Conservation (phyloP, 35 echinoderm and acorn worm species). For the Ophioderma brevispina region DNA sequence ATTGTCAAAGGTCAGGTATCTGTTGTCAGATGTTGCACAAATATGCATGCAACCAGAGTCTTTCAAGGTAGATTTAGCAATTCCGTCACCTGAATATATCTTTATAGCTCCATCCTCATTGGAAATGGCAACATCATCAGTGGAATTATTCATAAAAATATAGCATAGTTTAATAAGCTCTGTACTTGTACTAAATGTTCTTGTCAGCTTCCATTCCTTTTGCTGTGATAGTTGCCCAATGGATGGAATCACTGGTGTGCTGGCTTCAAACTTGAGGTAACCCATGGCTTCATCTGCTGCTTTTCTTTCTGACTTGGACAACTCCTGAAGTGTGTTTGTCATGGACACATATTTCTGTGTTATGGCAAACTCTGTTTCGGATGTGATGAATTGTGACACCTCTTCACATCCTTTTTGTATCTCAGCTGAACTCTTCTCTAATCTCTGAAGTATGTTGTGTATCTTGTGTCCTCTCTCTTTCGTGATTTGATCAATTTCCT, state of each 20-base stretch:
- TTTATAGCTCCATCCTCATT: too few species aligned
- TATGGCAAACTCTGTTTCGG: neutral
- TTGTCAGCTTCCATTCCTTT: too few species aligned
- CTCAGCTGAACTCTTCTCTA: neutral
- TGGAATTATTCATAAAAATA: too few species aligned
- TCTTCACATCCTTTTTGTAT: too few species aligned
- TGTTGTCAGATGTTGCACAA: too few species aligned
- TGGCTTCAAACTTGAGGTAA: neutral
- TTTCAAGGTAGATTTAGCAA: too few species aligned
- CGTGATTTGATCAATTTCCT: neutral
- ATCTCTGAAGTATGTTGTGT: neutral
- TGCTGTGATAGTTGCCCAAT: neutral
- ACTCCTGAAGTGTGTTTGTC: neutral
- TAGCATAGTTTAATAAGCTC: too few species aligned
- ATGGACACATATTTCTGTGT: neutral
- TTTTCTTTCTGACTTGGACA: neutral
- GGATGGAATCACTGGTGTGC: neutral
- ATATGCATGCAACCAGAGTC: too few species aligned
- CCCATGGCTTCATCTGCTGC: neutral
- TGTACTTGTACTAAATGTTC: too few species aligned
- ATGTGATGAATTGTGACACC: neutral
- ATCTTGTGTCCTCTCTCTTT: neutral
- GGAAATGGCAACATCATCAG: too few species aligned
- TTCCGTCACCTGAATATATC: too few species aligned
- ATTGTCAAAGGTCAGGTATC: too few species aligned